These are phyloP conservation scores for Lymantria dispar DNA, from an alignment of 2,888 invertebrate species.

Conservation along the genomic window DNA sequence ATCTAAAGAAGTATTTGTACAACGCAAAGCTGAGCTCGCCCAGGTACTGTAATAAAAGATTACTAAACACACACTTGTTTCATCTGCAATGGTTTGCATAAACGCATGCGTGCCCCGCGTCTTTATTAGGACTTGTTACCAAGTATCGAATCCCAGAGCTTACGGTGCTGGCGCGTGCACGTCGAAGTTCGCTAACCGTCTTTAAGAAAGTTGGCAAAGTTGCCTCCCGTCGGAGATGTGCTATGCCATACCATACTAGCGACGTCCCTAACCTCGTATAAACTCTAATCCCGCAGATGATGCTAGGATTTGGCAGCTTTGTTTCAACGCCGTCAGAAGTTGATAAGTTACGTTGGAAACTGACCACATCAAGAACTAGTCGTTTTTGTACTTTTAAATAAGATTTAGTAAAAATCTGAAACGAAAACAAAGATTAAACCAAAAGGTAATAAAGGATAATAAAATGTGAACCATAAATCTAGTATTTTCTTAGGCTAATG, in stretches of 20 bases:
- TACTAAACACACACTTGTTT: slow-evolving; percentile 5
- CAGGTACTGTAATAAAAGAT: not conserved
- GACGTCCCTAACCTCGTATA: slow-evolving; percentile 65
- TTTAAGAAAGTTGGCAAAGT: slow-evolving; percentile 78
- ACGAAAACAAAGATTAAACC: too few species aligned
- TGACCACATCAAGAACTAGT: slow-evolving; percentile 22
- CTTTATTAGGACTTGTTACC: slow-evolving; percentile 67
- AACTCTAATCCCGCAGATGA: slow-evolving; percentile 79
- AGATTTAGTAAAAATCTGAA: too few species aligned
- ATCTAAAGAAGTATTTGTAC: too few species aligned
- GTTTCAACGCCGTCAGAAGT: slow-evolving; percentile 66
- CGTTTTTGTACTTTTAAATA: slow-evolving; percentile 13
- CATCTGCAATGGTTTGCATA: slow-evolving; percentile 32
- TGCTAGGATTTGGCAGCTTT: slow-evolving; percentile 74
- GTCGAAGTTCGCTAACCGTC: slow-evolving; percentile 79
- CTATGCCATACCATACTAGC: slow-evolving; percentile 57
- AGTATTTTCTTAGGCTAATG: too few species aligned
- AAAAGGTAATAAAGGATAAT: too few species aligned
- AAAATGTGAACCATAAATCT: too few species aligned
- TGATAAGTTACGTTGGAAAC: slow-evolving; percentile 51
- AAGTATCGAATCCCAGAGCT: slow-evolving; percentile 76
- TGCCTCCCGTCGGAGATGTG: slow-evolving; percentile 71
- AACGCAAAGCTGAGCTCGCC: not conserved
- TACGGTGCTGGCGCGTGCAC: slow-evolving; percentile 74
- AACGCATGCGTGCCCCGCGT: slow-evolving; percentile 47